Evolutionary conservation across 2,113 vertebrate species (phyloP), one percentile per base, ranked within the genome.

Genomic region (Strigops habroptila): DNA sequence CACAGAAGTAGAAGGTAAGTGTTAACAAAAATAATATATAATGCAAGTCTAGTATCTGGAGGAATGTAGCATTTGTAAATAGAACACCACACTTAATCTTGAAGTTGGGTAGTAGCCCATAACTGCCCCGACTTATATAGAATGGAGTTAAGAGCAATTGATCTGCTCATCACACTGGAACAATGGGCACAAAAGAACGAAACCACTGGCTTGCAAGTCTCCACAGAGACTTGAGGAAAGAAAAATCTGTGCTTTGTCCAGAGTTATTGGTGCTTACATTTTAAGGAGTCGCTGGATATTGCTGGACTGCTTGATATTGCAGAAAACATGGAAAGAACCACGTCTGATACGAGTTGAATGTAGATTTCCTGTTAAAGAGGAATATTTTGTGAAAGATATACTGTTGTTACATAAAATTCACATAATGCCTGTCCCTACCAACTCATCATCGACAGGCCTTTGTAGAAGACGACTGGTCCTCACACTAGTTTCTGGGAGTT

Each of bases 1-100:
- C 68, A 52, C 59, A 69, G 98, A 98, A 93, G 55, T 84, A 64
- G 97, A 96, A 97, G 97, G 97, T 98, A 95, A 93, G 81, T 91
- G 33, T 96, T 92, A 67, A 7, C 21, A 81, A 63, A 83, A 82
- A 30, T 21, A 21, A 21, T 31, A 10, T 23, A 9, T 27, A 4
- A 24, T 49, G 22, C 23, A 46, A 57, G 39, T 65, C 31, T 15
- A 41, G 3, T 28, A 22, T 88, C 63, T 83, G 68, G 3, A 53
- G 93, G 59, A 77, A 43, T 8, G 13, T 31, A 67, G 18, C 8
- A 7, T 91, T 65, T 83, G 4, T 49, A 51, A 35, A 4, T 65
- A 8, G 46, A 75, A 23, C 23, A 68, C 27, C 64, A 37, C 15
- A 41, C 24, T 78, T 15, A 57, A 3, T 74, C 44, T 67, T 46